Percentiles rank a stretch among this genome's conserved stretches.
phyloP scores from a whole-genome alignment of 1,140 invertebrate genomes.

The Cydia strobilella region DNA sequence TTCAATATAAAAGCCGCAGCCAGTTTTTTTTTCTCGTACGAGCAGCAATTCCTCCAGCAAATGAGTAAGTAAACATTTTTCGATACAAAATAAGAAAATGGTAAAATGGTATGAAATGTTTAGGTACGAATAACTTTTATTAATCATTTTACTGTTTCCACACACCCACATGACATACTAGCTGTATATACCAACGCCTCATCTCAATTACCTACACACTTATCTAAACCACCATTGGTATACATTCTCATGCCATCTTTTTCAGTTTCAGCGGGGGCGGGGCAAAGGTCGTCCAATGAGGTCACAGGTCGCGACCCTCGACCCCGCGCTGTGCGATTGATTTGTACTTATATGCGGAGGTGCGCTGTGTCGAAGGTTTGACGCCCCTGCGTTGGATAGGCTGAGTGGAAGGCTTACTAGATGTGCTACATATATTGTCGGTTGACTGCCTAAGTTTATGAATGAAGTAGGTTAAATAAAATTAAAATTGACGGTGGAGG shows the following conservation, averaged over 20 bases:
- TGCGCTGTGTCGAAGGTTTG: conserved; percentile 36
- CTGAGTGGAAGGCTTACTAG: not conserved
- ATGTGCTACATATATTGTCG: too few species aligned
- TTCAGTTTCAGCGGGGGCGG: conserved; percentile 58
- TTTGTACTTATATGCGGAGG: conserved; percentile 41
- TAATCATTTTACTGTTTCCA: not conserved
- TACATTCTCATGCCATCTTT: conserved; percentile 44
- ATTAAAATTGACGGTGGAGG: too few species aligned
- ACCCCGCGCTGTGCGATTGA: conserved; percentile 56
- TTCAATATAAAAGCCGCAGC: too few species aligned
- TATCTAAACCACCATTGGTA: conserved; percentile 2
- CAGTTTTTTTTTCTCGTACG: too few species aligned
- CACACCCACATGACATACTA: not conserved
- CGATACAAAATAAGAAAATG: too few species aligned
- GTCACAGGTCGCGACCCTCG: conserved; percentile 71
- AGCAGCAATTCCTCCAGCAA: too few species aligned
- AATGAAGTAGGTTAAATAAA: too few species aligned
- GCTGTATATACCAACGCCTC: not conserved
- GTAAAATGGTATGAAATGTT: too few species aligned
- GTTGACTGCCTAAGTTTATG: too few species aligned
- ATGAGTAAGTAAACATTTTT: too few species aligned
- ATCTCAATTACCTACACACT: conserved; percentile 27
- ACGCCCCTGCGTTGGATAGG: conserved; percentile 50
- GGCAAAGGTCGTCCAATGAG: conserved; percentile 65
- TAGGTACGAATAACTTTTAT: too few species aligned